These are phyloP conservation scores for Drosophila tropicalis DNA, from an alignment of 1,140 invertebrate genomes.

Conservation along the genomic window DNA sequence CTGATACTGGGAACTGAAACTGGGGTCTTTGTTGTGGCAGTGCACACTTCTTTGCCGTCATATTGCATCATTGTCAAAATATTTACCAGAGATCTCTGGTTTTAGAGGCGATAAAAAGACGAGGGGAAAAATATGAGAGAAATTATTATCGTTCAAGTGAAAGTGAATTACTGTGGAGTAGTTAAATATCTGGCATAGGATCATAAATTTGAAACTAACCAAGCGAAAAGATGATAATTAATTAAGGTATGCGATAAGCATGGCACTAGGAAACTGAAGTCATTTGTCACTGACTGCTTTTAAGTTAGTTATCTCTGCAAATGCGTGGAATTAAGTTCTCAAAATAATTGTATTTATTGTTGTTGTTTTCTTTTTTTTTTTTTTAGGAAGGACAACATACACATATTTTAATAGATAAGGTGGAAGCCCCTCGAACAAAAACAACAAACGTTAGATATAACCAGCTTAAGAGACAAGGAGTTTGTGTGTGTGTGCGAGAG, in stretches of 20 bases:
- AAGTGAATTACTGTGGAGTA: constrained; percentile 32
- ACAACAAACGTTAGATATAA: constrained; percentile 54
- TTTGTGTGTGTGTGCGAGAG: not conserved
- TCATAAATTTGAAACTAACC: constrained; percentile 17
- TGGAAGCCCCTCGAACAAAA: constrained; percentile 37
- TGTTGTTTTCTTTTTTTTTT: not conserved
- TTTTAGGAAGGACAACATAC: constrained; percentile 27
- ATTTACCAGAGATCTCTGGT: constrained; percentile 51
- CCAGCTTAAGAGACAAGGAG: constrained; percentile 48
- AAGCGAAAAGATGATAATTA: constrained; percentile 58
- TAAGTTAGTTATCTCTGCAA: constrained; percentile 11
- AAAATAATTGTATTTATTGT: constrained; percentile 19
- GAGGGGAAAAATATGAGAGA: constrained; percentile 37
- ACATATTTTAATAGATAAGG: constrained; percentile 41
- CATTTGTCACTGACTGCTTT: constrained; percentile 29
- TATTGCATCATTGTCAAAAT: constrained; percentile 57
- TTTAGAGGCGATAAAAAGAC: constrained; percentile 8
- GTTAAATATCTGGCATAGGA: constrained; percentile 31
- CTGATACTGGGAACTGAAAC: not conserved
- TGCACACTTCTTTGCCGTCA: not conserved
- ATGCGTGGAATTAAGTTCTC: constrained; percentile 37
- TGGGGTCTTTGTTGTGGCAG: not conserved
- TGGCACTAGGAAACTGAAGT: constrained; percentile 27
- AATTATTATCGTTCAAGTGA: constrained; percentile 58
- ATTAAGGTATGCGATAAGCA: constrained; percentile 61